Conservation (phyloP, 2,113 vertebrate genomes). For the Murina feae region DNA sequence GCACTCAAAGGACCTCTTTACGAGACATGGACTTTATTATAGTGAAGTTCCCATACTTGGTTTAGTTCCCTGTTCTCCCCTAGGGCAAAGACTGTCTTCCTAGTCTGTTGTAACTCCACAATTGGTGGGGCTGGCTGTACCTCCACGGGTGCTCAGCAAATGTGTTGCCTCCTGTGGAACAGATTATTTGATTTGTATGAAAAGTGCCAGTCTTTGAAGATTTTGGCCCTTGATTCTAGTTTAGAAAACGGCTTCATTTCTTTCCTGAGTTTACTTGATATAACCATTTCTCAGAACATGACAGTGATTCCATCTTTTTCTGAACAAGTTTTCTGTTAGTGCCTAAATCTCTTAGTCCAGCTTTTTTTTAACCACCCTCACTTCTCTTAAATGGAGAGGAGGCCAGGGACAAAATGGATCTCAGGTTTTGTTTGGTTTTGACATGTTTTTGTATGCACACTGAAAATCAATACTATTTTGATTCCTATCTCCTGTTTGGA, state of each 20-base stretch:
- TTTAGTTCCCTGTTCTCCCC: conserved; percentile 14
- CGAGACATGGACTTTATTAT: conserved; percentile 39
- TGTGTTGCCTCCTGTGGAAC: not conserved
- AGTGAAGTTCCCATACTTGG: conserved; percentile 39
- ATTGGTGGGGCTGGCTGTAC: not conserved
- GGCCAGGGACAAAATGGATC: conserved; percentile 35
- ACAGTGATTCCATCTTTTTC: conserved; percentile 9
- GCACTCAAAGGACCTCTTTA: conserved; percentile 66
- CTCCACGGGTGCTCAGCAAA: not conserved
- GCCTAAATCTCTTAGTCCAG: not conserved
- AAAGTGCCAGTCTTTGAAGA: not conserved
- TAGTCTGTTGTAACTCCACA: not conserved
- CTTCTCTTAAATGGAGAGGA: conserved; percentile 28
- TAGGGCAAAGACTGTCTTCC: conserved; percentile 18
- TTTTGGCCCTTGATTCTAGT: not conserved
- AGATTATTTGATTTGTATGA: not conserved
- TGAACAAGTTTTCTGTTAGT: conserved; percentile 24
- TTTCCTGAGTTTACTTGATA: not conserved
- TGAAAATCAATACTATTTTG: conserved; percentile 68
- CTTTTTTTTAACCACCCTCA: conserved; percentile 32
- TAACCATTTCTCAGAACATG: not conserved
- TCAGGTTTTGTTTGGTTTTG: conserved; percentile 69
- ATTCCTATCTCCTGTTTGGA: conserved; percentile 68
- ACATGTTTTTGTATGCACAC: conserved; percentile 54
- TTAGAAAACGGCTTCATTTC: not conserved